phyloP scores from a whole-genome alignment of 2,113 vertebrate genomes.

The Hemiscyllium ocellatum region DNA sequence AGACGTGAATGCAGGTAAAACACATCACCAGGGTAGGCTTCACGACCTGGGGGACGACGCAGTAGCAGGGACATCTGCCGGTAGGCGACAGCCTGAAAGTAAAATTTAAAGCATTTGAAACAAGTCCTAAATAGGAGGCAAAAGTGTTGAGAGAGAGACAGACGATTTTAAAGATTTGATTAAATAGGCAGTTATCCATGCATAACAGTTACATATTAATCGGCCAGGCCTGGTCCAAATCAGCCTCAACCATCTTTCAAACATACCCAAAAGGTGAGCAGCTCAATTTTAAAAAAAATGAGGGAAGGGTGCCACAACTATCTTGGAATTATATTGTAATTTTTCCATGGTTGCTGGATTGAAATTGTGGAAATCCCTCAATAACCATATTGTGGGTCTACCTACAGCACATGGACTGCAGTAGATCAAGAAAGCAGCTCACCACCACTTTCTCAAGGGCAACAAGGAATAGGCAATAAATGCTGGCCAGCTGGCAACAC shows the following conservation, averaged over 20 bases:
- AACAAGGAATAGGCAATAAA: no score
- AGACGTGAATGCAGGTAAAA: slow-evolving; percentile 97
- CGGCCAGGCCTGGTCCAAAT: neutral
- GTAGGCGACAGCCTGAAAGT: slow-evolving; percentile 82
- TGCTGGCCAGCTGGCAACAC: no score
- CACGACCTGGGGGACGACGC: slow-evolving; percentile 88
- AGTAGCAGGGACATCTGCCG: slow-evolving; percentile 97
- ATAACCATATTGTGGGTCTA: no score
- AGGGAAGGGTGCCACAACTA: no score
- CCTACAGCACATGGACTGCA: no score
- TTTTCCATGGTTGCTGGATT: no score
- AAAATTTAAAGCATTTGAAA: neutral
- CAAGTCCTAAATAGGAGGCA: neutral
- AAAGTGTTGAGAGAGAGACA: no score
- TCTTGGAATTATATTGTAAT: no score
- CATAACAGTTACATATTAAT: neutral
- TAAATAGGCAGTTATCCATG: neutral
- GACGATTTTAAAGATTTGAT: neutral
- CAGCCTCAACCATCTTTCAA: neutral
- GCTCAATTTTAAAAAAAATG: no score
- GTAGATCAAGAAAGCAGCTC: no score
- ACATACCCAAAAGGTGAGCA: neutral
- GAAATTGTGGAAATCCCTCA: no score
- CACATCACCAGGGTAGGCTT: slow-evolving; percentile 94
- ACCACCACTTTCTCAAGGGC: no score